Conservation (phyloP, 2,113 vertebrate genomes). For the Philantomba maxwellii region DNA sequence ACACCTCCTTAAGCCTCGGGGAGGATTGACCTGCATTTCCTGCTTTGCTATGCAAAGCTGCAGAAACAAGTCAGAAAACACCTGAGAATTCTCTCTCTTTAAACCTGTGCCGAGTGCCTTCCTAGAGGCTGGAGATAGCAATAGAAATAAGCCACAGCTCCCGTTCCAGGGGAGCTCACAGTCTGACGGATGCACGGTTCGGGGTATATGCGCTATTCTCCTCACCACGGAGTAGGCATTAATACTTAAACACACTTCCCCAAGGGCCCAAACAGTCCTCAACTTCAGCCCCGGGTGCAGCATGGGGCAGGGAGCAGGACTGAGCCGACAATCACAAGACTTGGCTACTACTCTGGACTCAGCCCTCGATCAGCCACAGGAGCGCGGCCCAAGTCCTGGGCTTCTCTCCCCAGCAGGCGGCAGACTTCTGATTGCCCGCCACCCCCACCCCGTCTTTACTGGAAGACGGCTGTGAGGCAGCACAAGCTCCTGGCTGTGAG, state of each 20-base stretch:
- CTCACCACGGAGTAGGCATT: not conserved
- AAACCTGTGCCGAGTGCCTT: not conserved
- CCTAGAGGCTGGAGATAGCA: not conserved
- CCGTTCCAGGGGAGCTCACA: no score
- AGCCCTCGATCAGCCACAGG: rapidly evolving
- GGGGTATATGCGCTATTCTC: not conserved
- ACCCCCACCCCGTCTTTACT: not conserved
- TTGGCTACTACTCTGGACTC: not conserved
- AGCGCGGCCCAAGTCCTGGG: not conserved
- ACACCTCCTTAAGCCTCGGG: not conserved
- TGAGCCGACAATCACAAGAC: not conserved
- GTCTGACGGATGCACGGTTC: not conserved
- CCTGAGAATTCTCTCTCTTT: not conserved
- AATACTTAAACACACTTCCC: not conserved
- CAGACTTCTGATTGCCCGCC: not conserved
- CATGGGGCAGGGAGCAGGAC: not conserved
- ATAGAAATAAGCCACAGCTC: not conserved
- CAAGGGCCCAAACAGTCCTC: not conserved
- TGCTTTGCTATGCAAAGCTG: not conserved
- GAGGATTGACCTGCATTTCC: not conserved
- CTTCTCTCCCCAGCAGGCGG: no score
- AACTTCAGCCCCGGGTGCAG: no score
- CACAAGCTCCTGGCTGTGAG: not conserved
- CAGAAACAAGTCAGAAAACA: not conserved
- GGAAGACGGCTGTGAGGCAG: not conserved